Percentiles rank a stretch among this genome's conserved stretches.
Evolutionary conservation across 2,888 invertebrate species (phyloP).

Genomic region (Drosophila peninsularis): DNA sequence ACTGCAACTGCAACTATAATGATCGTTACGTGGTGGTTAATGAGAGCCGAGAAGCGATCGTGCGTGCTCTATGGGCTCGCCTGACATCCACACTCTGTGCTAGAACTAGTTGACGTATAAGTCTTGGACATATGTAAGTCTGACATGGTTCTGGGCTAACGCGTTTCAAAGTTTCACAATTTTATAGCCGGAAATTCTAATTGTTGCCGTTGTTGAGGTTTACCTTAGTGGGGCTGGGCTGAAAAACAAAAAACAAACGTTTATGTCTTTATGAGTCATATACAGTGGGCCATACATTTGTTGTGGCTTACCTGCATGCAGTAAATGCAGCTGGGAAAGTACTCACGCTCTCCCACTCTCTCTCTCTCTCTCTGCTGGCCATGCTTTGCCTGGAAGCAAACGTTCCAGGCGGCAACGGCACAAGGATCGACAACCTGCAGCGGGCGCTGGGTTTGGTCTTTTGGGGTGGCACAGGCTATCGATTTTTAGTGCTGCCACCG

Average conservation of each 20-base stretch:
- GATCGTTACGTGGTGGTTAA: constrained; percentile 58
- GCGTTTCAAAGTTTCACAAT: constrained; percentile 54
- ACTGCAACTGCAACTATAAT: constrained; percentile 42
- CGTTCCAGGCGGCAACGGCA: constrained; percentile 47
- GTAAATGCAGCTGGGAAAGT: constrained; percentile 36
- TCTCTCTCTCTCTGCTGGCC: not conserved
- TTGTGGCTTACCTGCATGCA: constrained; percentile 42
- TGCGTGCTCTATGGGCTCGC: constrained; percentile 36
- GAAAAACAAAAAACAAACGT: constrained; percentile 19
- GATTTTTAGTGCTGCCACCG: constrained; percentile 69
- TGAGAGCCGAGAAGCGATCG: constrained; percentile 38
- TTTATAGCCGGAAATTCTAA: constrained; percentile 77
- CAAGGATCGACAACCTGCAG: constrained; percentile 75
- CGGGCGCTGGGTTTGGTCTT: constrained; percentile 18
- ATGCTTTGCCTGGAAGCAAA: constrained; percentile 48
- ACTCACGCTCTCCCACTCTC: not conserved
- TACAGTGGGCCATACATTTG: constrained; percentile 40
- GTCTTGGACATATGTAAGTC: constrained; percentile 13
- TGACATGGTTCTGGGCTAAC: constrained; percentile 75
- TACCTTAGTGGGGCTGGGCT: constrained; percentile 10
- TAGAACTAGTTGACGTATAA: constrained; percentile 29
- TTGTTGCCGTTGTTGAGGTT: constrained; percentile 63
- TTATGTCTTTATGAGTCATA: constrained; percentile 43
- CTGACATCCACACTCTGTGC: constrained; percentile 32
- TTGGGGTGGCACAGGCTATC: constrained; percentile 62